A percentile compares a stretch with the other conserved stretches of the same genome.
These are phyloP conservation scores for Cotesia glomerata DNA, from an alignment of 1,140 invertebrate species.

Conservation along the genomic window DNA sequence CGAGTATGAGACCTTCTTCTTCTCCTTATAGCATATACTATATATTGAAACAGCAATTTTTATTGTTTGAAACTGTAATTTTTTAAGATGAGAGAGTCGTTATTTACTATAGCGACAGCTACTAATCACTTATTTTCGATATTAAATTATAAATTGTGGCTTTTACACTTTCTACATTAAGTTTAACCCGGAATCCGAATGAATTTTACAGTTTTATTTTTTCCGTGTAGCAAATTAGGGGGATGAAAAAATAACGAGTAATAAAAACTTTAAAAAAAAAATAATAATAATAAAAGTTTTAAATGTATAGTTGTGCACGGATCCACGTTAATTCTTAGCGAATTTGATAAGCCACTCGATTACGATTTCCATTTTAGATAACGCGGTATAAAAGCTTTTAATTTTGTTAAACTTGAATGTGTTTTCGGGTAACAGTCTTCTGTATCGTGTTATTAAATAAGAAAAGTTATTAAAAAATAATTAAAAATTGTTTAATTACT, in stretches of 20 bases:
- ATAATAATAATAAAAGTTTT: constrained; percentile 21
- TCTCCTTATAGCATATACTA: too few relatives aligned
- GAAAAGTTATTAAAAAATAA: constrained; percentile 1
- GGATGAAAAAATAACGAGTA: not conserved
- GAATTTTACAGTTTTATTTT: too few relatives aligned
- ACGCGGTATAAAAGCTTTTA: constrained; percentile 23
- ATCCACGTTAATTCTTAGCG: not conserved
- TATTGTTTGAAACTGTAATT: too few relatives aligned
- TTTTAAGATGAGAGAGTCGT: too few relatives aligned
- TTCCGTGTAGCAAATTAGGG: not conserved
- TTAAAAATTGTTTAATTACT: not conserved
- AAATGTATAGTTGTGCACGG: not conserved
- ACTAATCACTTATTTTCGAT: too few relatives aligned
- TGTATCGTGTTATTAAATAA: constrained; percentile 8
- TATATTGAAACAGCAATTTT: too few relatives aligned
- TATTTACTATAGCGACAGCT: too few relatives aligned
- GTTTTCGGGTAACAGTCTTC: constrained; percentile 10
- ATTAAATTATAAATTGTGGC: too few relatives aligned
- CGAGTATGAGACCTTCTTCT: too few relatives aligned
- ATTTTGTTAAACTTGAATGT: not conserved
- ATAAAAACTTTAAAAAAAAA: constrained; percentile 5
- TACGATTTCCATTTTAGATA: constrained; percentile 40
- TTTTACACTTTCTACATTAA: too few relatives aligned
- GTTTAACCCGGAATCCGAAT: too few relatives aligned
- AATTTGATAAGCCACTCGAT: constrained; percentile 36